A percentile compares a stretch with the other conserved stretches of the same genome.
Conservation (phyloP, 2,797 vertebrate genomes). For the Anguilla marmorata region DNA sequence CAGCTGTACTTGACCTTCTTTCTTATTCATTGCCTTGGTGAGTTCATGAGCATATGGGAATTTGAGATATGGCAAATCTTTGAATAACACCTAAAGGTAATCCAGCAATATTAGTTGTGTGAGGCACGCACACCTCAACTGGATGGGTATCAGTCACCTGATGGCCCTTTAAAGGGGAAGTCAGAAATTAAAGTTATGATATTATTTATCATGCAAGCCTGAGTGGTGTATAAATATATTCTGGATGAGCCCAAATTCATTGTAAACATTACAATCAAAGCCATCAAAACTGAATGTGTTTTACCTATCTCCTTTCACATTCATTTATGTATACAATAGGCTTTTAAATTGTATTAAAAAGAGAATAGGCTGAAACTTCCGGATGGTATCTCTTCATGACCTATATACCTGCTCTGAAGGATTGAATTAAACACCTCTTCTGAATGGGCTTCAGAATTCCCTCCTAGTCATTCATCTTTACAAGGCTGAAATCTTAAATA, state of each 20-base stretch:
- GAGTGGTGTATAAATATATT: not conserved
- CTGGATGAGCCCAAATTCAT: not conserved
- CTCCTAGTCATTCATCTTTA: no score
- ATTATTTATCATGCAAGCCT: not conserved
- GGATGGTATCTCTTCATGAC: not conserved
- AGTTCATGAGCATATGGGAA: not conserved
- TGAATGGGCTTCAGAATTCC: no score
- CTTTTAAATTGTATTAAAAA: not conserved
- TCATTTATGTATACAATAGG: no score
- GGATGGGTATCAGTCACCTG: not conserved
- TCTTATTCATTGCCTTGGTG: not conserved
- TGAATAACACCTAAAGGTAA: conserved; percentile 7
- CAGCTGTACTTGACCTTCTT: not conserved
- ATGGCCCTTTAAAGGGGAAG: not conserved
- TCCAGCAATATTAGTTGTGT: not conserved
- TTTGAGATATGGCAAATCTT: not conserved
- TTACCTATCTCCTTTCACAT: no score
- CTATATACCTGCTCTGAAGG: no score
- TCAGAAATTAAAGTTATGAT: not conserved
- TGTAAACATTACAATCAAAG: not conserved
- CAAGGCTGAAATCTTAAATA: no score
- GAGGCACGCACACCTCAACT: not conserved
- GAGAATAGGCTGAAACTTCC: not conserved
- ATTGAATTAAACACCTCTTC: no score
- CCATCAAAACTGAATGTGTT: no score